A percentile compares a stretch with the other conserved stretches of the same genome.
These are phyloP conservation scores for Diprion similis DNA, from an alignment of 1,140 invertebrate genomes.

Conservation along the genomic window DNA sequence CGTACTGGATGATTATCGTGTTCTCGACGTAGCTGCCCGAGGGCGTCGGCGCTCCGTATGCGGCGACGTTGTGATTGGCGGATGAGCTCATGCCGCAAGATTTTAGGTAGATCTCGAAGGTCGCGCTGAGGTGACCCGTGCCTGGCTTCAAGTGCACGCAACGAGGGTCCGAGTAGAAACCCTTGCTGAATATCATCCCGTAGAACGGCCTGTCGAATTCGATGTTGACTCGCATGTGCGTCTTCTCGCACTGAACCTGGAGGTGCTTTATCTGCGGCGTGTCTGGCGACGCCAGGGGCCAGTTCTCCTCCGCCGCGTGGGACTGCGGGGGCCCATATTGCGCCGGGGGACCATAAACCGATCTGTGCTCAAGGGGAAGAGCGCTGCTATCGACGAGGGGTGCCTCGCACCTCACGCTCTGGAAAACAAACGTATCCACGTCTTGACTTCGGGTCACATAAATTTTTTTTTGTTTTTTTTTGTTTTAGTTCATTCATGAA, in stretches of 20 bases:
- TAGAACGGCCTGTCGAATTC: conserved; percentile 95
- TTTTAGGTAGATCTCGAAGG: conserved; percentile 91
- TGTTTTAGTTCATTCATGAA: no score
- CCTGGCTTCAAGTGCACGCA: conserved; percentile 91
- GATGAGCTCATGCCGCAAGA: conserved; percentile 91
- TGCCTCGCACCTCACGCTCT: conserved; percentile 77
- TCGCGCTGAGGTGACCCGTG: conserved; percentile 86
- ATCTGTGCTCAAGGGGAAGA: conserved; percentile 79
- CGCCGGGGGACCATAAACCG: conserved; percentile 75
- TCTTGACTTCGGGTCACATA: no score
- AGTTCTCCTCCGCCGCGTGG: conserved; percentile 73
- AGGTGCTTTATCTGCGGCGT: conserved; percentile 91
- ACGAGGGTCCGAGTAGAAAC: conserved; percentile 87
- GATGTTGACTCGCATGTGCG: conserved; percentile 93
- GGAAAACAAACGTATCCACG: conserved; percentile 48
- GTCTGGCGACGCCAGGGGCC: conserved; percentile 83
- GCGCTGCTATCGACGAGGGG: conserved; percentile 79
- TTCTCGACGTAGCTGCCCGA: conserved; percentile 94
- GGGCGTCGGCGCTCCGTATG: conserved; percentile 80
- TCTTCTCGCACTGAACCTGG: conserved; percentile 95
- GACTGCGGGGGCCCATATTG: conserved; percentile 66
- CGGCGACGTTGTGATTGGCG: conserved; percentile 82
- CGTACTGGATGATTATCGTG: conserved; percentile 94
- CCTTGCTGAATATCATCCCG: conserved; percentile 95
- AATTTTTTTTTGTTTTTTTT: no score